Conservation (phyloP, 2,888 invertebrate species). For the Mesorhabditis sp. region DNA sequence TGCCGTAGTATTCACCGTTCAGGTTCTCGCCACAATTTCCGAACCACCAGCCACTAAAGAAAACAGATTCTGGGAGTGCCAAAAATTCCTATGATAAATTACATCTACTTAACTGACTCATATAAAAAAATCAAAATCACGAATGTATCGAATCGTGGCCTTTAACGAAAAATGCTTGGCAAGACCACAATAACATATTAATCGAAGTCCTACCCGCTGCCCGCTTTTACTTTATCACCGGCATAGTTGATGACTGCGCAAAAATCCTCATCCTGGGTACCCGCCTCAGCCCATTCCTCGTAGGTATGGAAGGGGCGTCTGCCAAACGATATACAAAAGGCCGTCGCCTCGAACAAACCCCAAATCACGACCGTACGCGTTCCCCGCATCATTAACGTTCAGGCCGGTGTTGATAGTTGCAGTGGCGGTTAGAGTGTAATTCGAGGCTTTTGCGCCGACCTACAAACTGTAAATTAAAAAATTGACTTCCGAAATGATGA, state of each 20-base stretch:
- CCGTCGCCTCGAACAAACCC: too few species aligned
- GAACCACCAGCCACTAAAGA: constrained; percentile 38
- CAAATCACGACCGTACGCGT: constrained; percentile 25
- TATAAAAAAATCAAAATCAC: too few species aligned
- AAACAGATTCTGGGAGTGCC: too few species aligned
- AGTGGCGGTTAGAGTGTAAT: constrained; percentile 18
- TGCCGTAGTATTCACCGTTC: constrained; percentile 20
- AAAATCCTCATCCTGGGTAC: neutral
- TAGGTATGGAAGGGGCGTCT: too few species aligned
- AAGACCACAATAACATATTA: neutral
- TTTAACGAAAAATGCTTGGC: neutral
- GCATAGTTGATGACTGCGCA: neutral
- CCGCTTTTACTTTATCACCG: neutral
- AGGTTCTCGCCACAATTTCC: constrained; percentile 35
- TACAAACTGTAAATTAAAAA: constrained; percentile 10
- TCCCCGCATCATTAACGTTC: constrained; percentile 32
- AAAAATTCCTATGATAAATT: too few species aligned
- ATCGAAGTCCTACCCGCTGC: neutral
- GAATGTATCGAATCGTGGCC: neutral
- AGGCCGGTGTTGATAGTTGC: constrained; percentile 30
- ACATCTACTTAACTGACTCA: too few species aligned
- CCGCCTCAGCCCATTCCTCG: neutral
- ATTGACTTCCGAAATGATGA: too few species aligned
- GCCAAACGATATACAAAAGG: too few species aligned
- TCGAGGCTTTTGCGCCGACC: constrained; percentile 15